Evolutionary conservation across 2,797 vertebrate genomes (phyloP), one percentile per base, ranked within the genome.

Genomic region (Psittacula echo): DNA sequence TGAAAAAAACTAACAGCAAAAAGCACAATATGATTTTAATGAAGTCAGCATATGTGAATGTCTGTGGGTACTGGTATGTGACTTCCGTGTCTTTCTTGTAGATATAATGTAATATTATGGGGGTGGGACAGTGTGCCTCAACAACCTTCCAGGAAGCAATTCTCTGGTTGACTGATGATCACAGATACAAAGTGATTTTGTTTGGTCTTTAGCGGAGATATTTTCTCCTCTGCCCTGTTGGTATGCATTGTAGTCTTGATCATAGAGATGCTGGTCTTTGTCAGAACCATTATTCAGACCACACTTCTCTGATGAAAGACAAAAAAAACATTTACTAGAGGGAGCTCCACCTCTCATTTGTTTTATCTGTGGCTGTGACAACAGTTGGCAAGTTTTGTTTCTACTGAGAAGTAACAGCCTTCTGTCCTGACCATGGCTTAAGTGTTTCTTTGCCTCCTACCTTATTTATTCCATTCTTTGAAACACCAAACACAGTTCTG

Each of bases 21-120:
- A 83, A 80, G 79, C 91, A 84, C 90, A 97, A 78, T 93, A 62
- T 87, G 87, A 90, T 92, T 85, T 92, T 94, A 95, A 98, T 97
- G 91, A 96, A 97, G 94, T 96, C 91, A 95, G 73, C 94, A 95
- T 96, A 96, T 96, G 93, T 93, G 44, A 94, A 87, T 95, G 90
- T 87, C 87, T 97, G 80, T 84, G 93, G 83, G 83, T 89, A 87
- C 85, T 89, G 67, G 90, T 93, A 91, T 96, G 94, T 91, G 94
- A 91, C 90, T 94, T 97, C 91, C 42, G 53, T 96, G 89, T 95
- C 91, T 96, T 96, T 94, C 94, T 96, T 96, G 91, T 94, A 91
- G 84, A 72, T 45, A 64, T 11, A 78, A 37, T 83, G 45, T 88
- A 72, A 54, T 54, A 37, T 24, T 30, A 75, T 29, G 76, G 54